A percentile compares a stretch with the other conserved stretches of the same genome.
Evolutionary conservation across 2,888 invertebrate species (phyloP).

Genomic region (Synanthedon formicaeformis): DNA sequence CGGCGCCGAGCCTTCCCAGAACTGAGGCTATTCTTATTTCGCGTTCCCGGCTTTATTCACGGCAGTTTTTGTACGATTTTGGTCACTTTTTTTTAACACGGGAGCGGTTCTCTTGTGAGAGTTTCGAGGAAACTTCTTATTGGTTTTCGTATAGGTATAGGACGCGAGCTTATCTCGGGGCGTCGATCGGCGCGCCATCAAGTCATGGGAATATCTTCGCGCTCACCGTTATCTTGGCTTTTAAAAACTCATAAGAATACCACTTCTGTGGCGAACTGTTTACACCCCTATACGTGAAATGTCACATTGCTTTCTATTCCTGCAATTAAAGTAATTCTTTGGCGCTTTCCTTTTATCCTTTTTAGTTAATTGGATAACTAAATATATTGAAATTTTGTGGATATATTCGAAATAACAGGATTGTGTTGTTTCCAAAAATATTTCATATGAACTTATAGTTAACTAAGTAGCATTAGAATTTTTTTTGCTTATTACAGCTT

Average conservation of each 20-base stretch:
- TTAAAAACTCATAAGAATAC: constrained; percentile 6
- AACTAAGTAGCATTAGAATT: no score
- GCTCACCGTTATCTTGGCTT: constrained; percentile 31
- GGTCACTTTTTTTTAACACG: constrained; percentile 49
- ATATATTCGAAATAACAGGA: no score
- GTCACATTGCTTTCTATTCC: no score
- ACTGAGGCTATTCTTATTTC: constrained; percentile 65
- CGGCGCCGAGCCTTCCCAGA: constrained; percentile 60
- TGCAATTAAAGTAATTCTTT: no score
- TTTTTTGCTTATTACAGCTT: no score
- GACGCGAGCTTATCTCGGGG: constrained; percentile 52
- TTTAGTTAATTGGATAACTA: no score
- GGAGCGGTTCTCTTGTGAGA: constrained; percentile 61
- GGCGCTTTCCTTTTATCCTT: no score
- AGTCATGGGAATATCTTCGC: constrained; percentile 42
- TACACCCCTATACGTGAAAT: no score
- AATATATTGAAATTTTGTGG: no score
- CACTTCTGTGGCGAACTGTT: constrained; percentile 19
- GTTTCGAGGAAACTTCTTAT: constrained; percentile 67
- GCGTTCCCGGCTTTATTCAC: constrained; percentile 66
- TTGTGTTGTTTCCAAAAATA: no score
- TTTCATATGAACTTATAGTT: no score
- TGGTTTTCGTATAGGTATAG: constrained; percentile 63
- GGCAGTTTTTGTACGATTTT: constrained; percentile 50
- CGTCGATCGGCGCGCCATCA: constrained; percentile 36